Evolutionary conservation across 2,888 invertebrate species (phyloP), one percentile per base, ranked within the genome.

Genomic region (Hipparchia semele): DNA sequence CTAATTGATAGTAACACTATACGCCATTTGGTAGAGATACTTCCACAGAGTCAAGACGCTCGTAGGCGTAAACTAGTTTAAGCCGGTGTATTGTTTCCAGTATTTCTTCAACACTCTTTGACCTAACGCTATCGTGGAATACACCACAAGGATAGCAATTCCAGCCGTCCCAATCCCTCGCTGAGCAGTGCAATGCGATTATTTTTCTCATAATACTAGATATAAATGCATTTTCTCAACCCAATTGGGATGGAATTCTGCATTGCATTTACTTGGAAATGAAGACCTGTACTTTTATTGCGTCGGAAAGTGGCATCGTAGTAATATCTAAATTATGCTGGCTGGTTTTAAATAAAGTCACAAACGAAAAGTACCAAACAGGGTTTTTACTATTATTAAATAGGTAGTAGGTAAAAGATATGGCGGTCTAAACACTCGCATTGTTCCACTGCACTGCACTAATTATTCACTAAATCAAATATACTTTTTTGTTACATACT

Each of bases 131-230:
- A 80, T 76, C 73, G 66, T 68, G 73, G 77, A 76, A 76, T 73
- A 75, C 71, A 68, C 23, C 68, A 66, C 69, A 53, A 71, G 69
- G 72, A 69, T 78, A 73, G 61, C 73, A 78, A 78, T 79, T 68
- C 75, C 75, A 77, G 76, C 78, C 73, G 61, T 54, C 71, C 73
- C 78, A 75, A 77, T 79, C 76, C 68, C 82, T 76, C 77, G 79
- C 81, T 80, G 78, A 78, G 80, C 79, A 74, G 77, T 78, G 78
- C 76, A 74, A 73, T 77, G 76, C 75, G 80, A 84, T 82, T 80
- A 81, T 78, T 74, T 79, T 79, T 78, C 78, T 76, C 68, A 78
- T 81, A 80, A 82, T 83, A 83, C 81, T 53, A 61, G 58, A 68
- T 80, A 81, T 76, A 81, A 74, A 73, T 75, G 72, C 77, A 77